phyloP scores from a whole-genome alignment of 2,797 vertebrate genomes.

The Myotis findleyi region DNA sequence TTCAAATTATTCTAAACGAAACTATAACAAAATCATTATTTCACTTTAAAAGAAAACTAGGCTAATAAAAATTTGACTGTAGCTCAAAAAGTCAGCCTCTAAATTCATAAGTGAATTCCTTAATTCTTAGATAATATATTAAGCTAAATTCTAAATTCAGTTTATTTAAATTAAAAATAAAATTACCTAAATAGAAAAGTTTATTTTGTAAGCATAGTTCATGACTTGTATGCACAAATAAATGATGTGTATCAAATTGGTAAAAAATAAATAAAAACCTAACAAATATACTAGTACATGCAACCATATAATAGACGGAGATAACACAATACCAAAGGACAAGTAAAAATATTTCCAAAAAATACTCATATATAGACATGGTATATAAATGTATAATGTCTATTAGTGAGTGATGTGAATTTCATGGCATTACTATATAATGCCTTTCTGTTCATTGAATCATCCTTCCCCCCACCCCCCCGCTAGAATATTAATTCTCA shows the following conservation, averaged over 20 bases:
- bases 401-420: neutral
- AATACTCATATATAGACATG: neutral
- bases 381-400: neutral
- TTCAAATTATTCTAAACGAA: slow-evolving; percentile 38
- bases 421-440: neutral
- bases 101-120: neutral
- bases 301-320: neutral
- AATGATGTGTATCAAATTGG: neutral
- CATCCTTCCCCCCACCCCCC: neutral
- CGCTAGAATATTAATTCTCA: neutral
- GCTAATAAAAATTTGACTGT: slow-evolving; percentile 32
- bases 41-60: neutral
- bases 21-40: neutral
- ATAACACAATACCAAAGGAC: slow-evolving; percentile 1
- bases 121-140: slow-evolving; percentile 15
- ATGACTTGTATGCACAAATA: slow-evolving; percentile 18
- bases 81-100: slow-evolving; percentile 27
- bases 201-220: neutral
- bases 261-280: slow-evolving; percentile 18
- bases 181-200: slow-evolving; percentile 3
- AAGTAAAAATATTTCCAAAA: slow-evolving; percentile 33
- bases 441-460: neutral
- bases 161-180: slow-evolving; percentile 36
- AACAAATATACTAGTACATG: slow-evolving; percentile 1
- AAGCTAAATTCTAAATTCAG: slow-evolving; percentile 47